Base-by-base conservation (phyloP, 2,113 vertebrate genomes). In the Lepisosteus oculatus region DNA sequence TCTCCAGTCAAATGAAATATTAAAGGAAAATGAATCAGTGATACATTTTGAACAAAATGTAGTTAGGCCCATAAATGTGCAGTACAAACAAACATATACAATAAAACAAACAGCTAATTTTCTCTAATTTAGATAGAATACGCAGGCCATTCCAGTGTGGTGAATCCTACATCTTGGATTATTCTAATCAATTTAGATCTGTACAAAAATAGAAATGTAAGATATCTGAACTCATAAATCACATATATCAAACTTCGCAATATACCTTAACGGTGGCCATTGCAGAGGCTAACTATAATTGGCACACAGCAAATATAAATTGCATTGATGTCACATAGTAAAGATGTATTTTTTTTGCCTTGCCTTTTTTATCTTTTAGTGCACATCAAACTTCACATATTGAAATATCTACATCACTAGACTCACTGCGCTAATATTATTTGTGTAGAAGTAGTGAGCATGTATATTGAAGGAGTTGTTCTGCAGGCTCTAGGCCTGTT, bases 161-260 rank as follows among this genome's bases (percentile, higher is more conserved):
- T 29, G 2, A 29, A 29, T 29, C 29, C 29, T 29, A 29, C 29
- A 29, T 29, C 29, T 29, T 29, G 29, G 29, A 29, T 29, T 29
- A 29, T 29, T 85, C 82, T 81, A 85, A 83, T 87, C 86, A 89
- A 85, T 83, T 77, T 64, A 70, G 74, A 77, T 82, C 83, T 81
- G 86, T 85, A 89, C 87, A 82, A 83, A 84, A 73, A 86, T 84
- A 81, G 79, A 79, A 78, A 80, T 75, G 82, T 79, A 85, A 68
- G 65, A 80, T 61, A 74, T 77, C 83, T 75, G 81, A 70, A 80
- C 68, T 78, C 67, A 83, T 88, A 85, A 88, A 88, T 88, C 83
- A 83, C 74, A 75, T 70, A 43, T 8, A 69, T 69, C 70, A 66
- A 56, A 74, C 82, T 86, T 80, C 84, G 80, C 83, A 88, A 86